Base-by-base conservation (phyloP, 2,888 invertebrate genomes). In the Zelleria hepariella region DNA sequence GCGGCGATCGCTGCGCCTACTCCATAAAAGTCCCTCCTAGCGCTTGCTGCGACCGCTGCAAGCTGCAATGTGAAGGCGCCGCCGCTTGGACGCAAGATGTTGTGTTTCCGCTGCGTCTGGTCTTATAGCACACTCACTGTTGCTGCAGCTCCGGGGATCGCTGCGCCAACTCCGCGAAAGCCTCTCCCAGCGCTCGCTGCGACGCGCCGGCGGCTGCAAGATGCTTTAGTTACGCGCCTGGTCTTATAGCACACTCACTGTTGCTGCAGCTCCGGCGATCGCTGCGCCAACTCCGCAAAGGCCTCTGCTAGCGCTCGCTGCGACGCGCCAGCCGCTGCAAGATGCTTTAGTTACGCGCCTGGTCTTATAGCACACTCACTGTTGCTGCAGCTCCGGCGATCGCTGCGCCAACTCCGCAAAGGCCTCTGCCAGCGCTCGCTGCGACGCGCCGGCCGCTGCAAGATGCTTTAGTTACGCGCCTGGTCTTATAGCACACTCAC, bases 321-420 rank as follows among this genome's bases (percentile, higher is more conserved):
- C 94, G 74, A 98, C 89, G 49, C 94, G 91, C 80, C 96, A 91
- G 91, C 95, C 79, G 80, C 84, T 2, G 71, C 68, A 3, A 86
- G 75, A 84, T 98, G 97, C 65, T n/a, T n/a, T n/a, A n/a, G n/a
- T n/a, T n/a, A n/a, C n/a, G n/a, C n/a, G n/a, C n/a, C n/a, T n/a
- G n/a, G n/a, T n/a, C n/a, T n/a, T n/a, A n/a, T n/a, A n/a, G n/a
- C n/a, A 24, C 51, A 71, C 77, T 66, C 1, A 83, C 83, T 85
- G 86, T 63, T 97, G 96, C 82, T 98, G 96, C 58, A 99, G 90
- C 79, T 98, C 98, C 0, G 98, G 98, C 62, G 97, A 97, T 81
- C 98, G 97, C 89, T 98, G 97, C 59, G 98, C 96, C 67, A 99
- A 90, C 72, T 98, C 98, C 10, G 97, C 95, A 84, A 99, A 98